Evolutionary conservation across 2,113 vertebrate genomes (phyloP).

Genomic region (Protobothrops flavoviridis): DNA sequence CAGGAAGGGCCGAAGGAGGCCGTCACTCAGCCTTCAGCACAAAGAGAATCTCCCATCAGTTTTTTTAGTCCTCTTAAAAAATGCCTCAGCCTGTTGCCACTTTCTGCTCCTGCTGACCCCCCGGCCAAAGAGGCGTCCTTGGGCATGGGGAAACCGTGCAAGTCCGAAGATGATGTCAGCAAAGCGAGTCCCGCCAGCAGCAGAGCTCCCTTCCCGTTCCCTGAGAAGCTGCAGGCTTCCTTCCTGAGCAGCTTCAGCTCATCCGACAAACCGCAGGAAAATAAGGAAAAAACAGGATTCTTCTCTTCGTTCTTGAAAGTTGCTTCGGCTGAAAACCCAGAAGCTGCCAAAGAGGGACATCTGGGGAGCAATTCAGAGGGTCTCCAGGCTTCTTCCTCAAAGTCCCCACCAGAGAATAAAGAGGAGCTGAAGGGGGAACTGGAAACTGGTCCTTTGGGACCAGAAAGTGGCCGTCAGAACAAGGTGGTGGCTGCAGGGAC

Average conservation of each 20-base stretch:
- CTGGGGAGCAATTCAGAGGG: conserved; percentile 35
- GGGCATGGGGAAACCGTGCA: conserved; percentile 58
- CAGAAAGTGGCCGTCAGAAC: conserved; percentile 2
- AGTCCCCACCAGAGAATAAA: conserved; percentile 30
- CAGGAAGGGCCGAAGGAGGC: conserved; percentile 11
- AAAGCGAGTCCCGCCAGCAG: conserved; percentile 57
- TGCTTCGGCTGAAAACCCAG: conserved; percentile 73
- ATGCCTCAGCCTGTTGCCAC: conserved; percentile 83
- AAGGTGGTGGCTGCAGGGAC: conserved; percentile 18
- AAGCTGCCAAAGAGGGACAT: conserved; percentile 41
- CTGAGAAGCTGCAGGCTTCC: conserved; percentile 70
- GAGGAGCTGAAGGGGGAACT: conserved; percentile 30
- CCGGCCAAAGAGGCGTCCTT: conserved; percentile 56
- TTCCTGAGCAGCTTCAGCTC: conserved; percentile 65
- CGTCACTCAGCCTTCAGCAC: conserved; percentile 34
- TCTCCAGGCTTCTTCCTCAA: conserved; percentile 32
- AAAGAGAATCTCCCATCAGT: conserved; percentile 43
- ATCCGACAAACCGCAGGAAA: conserved; percentile 65
- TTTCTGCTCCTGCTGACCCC: conserved; percentile 59
- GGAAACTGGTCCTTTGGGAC: conserved; percentile 20
- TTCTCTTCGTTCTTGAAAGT: conserved; percentile 76
- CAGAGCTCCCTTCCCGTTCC: conserved; percentile 58
- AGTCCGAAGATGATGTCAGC: conserved; percentile 68
- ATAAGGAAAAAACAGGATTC: conserved; percentile 62
- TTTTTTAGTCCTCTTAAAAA: conserved; percentile 87